phyloP scores from a whole-genome alignment of 2,888 invertebrate genomes.

The Stenchaetothrips biformis region DNA sequence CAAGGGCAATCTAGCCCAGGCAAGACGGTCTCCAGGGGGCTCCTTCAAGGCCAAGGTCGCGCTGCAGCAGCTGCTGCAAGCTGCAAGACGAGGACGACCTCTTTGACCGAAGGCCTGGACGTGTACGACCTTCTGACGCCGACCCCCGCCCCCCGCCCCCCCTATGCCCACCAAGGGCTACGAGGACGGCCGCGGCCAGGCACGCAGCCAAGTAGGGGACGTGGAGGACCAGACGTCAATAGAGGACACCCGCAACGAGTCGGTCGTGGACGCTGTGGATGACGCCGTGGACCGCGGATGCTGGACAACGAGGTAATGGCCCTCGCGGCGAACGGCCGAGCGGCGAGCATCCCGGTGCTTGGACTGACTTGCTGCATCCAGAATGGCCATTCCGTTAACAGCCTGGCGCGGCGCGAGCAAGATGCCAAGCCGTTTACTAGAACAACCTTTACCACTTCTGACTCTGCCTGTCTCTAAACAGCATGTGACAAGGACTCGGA shows the following conservation, averaged over 20 bases:
- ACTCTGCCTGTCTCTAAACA: too few species aligned
- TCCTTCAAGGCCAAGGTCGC: constrained; percentile 14
- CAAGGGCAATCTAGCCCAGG: constrained; percentile 1
- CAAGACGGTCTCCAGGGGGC: constrained; percentile 2
- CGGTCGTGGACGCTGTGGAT: background rate
- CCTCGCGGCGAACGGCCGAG: background rate
- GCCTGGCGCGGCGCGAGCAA: background rate
- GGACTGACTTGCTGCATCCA: background rate
- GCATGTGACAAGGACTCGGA: too few species aligned
- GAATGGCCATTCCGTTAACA: background rate
- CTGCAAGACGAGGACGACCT: background rate
- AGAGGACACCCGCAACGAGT: constrained; percentile 28
- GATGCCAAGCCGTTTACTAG: background rate
- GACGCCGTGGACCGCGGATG: background rate
- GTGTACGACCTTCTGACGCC: constrained; percentile 15
- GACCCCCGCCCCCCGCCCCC: too few species aligned
- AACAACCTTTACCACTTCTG: too few species aligned
- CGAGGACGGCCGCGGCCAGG: constrained; percentile 19
- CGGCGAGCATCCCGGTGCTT: constrained; percentile 12
- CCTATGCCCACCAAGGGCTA: background rate
- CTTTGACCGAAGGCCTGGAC: background rate
- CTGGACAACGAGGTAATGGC: background rate
- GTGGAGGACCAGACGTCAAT: constrained; percentile 4
- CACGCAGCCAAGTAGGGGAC: background rate
- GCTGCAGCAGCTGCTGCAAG: background rate